These are phyloP conservation scores for Odocoileus hemionus DNA, from an alignment of 2,113 vertebrate species.

Conservation along the genomic window DNA sequence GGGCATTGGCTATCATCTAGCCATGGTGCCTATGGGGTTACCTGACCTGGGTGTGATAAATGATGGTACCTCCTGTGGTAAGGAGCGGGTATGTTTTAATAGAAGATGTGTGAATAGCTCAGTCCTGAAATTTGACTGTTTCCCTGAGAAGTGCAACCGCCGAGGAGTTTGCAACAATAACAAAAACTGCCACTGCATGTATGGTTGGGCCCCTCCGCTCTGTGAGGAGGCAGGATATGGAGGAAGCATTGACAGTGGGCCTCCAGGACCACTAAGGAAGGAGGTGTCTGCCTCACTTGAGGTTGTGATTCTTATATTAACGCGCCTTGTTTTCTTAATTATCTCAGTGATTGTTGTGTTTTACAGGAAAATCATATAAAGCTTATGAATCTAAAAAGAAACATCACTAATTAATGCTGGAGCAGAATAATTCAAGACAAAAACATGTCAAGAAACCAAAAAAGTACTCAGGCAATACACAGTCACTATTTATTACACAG, in stretches of 20 bases:
- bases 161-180: conserved; percentile 69
- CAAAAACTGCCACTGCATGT: conserved; percentile 83
- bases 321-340: neutral
- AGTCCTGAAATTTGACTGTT: neutral
- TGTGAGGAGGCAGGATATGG: conserved; percentile 79
- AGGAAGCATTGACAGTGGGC: conserved; percentile 85
- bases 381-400: rapidly evolving
- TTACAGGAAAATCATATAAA: neutral
- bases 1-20: conserved; percentile 22
- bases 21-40: neutral
- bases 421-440: neutral
- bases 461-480: neutral
- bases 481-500: neutral
- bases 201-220: conserved; percentile 83
- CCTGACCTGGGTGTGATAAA: neutral
- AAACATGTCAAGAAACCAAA: neutral
- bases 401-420: neutral
- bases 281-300: rapidly evolving
- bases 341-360: neutral
- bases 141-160: neutral
- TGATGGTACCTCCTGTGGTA: conserved; percentile 41
- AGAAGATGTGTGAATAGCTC: neutral
- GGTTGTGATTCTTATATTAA: rapidly evolving
- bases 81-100: conserved; percentile 35
- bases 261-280: neutral